Evolutionary conservation across 2,113 vertebrate species (phyloP).

Genomic region (Condylura cristata): DNA sequence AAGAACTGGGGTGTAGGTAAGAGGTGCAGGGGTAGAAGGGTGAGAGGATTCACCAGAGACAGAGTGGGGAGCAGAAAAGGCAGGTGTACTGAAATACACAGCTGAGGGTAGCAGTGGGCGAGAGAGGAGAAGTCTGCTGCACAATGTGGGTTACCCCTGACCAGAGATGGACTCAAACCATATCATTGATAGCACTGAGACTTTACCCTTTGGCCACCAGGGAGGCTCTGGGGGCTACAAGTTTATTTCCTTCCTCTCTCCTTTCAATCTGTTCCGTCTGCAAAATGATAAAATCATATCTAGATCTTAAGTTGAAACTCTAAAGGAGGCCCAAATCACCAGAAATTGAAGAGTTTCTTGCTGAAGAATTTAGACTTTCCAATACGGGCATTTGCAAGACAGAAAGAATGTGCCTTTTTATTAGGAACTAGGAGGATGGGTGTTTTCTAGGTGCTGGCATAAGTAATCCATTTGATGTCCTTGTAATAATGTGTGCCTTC

Average conservation of each 20-base stretch:
- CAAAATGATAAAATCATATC: neutral
- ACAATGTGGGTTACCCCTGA: no score
- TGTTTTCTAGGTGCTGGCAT: constrained; percentile 41
- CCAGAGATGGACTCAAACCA: no score
- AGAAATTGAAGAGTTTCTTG: neutral
- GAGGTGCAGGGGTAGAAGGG: no score
- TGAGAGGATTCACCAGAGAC: no score
- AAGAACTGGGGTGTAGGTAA: no score
- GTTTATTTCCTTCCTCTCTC: neutral
- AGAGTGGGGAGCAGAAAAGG: no score
- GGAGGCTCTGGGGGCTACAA: no score
- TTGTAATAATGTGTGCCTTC: constrained; percentile 19
- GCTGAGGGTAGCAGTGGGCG: no score
- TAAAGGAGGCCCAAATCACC: neutral
- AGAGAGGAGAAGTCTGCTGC: no score
- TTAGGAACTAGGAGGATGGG: constrained; percentile 16
- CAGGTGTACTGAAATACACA: no score
- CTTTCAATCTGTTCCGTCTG: neutral
- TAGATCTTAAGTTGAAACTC: constrained; percentile 10
- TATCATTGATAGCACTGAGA: no score
- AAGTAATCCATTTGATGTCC: constrained; percentile 46
- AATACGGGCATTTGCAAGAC: neutral
- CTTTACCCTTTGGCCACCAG: no score
- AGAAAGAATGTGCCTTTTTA: constrained; percentile 74
- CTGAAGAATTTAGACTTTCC: neutral